A percentile compares a stretch with the other conserved stretches of the same genome.
These are phyloP conservation scores for Anguilla obscura DNA, from an alignment of 2,797 vertebrate species.

Conservation along the genomic window DNA sequence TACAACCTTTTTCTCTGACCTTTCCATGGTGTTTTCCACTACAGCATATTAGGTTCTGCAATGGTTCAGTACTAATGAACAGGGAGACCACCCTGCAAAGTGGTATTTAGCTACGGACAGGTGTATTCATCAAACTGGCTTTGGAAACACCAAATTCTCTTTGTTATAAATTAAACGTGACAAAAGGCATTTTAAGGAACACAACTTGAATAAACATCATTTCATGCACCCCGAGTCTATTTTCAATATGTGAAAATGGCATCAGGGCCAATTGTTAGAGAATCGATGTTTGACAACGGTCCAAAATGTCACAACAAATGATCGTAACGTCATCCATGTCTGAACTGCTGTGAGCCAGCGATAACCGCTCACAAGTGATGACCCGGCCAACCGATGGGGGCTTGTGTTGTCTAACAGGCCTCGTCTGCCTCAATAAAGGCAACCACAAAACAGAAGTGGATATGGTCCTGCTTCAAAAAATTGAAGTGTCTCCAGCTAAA, in stretches of 20 bases:
- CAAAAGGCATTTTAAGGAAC: not conserved
- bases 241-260: not conserved
- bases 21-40: conserved; percentile 9
- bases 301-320: not conserved
- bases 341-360: not conserved
- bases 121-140: conserved; percentile 17
- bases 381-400: not conserved
- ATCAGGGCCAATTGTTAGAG: not conserved
- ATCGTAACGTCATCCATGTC: conserved; percentile 23
- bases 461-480: not conserved
- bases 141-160: conserved; percentile 25
- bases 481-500: too few relatives aligned
- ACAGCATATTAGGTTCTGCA: conserved; percentile 7
- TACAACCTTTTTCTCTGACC: not conserved
- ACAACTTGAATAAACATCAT: conserved; percentile 16
- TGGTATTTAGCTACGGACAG: conserved; percentile 17
- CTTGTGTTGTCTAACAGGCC: not conserved
- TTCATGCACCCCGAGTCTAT: conserved; percentile 17
- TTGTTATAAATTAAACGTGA: conserved; percentile 22
- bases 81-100: not conserved
- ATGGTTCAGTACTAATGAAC: not conserved
- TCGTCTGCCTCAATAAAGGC: conserved; percentile 8
- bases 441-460: not conserved
- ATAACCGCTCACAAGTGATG: not conserved
- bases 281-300: not conserved